phyloP scores from a whole-genome alignment of 2,113 vertebrate species.

The Macrotus californicus region DNA sequence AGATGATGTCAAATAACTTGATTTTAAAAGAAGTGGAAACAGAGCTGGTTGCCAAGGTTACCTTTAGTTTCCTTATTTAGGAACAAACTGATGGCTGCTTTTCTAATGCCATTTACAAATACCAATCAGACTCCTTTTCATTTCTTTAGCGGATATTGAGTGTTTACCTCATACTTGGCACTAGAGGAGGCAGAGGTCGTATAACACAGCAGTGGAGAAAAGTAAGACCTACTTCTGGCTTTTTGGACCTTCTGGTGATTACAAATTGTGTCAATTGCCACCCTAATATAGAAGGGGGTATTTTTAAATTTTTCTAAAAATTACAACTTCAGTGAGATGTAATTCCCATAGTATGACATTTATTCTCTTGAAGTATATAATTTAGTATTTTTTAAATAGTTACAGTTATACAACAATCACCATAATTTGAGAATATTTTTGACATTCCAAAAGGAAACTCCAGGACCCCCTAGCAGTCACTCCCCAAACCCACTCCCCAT shows the following conservation, averaged over 20 bases:
- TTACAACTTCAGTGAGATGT: neutral
- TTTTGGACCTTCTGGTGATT: neutral
- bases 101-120: neutral
- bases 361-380: neutral
- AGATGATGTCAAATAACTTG: neutral
- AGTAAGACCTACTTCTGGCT: neutral
- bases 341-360: neutral
- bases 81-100: neutral
- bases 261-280: neutral
- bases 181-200: neutral
- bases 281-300: neutral
- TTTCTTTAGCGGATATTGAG: neutral
- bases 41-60: neutral
- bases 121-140: neutral
- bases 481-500: neutral
- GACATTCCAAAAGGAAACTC: neutral
- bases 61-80: neutral
- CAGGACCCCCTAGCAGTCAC: neutral
- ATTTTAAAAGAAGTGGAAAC: neutral
- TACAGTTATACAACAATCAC: neutral
- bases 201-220: neutral
- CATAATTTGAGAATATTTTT: neutral
- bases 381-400: neutral
- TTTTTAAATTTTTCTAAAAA: neutral
- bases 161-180: neutral